Evolutionary conservation across 2,888 invertebrate species (phyloP).

Genomic region (Metalampra italica): DNA sequence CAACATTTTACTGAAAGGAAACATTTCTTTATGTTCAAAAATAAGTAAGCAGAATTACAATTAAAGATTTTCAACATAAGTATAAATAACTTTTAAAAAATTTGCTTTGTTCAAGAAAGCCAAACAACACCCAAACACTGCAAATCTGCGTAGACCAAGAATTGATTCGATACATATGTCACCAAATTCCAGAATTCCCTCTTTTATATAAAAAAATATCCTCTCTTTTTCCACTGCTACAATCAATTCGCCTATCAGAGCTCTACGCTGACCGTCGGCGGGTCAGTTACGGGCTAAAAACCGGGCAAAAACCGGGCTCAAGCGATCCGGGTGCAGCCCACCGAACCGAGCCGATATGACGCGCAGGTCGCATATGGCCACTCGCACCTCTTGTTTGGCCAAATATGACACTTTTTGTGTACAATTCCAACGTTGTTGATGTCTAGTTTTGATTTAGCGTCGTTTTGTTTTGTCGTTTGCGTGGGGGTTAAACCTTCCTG

Average conservation of each 20-base stretch:
- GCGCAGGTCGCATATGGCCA: background rate
- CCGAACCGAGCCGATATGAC: conserved; percentile 1
- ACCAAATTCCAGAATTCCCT: too few relatives aligned
- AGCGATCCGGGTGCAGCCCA: background rate
- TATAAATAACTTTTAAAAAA: too few relatives aligned
- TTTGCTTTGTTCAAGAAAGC: too few relatives aligned
- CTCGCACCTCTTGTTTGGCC: conserved; percentile 1
- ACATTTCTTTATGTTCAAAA: too few relatives aligned
- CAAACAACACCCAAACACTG: too few relatives aligned
- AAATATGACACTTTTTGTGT: conserved; percentile 4
- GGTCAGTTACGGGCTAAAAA: background rate
- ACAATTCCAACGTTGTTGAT: background rate
- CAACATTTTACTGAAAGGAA: too few relatives aligned
- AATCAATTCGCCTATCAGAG: background rate
- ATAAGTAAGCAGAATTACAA: too few relatives aligned
- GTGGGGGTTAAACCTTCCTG: background rate
- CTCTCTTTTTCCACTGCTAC: too few relatives aligned
- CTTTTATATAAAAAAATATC: too few relatives aligned
- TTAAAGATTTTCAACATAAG: too few relatives aligned
- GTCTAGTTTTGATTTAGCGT: conserved; percentile 1
- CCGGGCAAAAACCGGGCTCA: background rate
- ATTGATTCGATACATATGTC: too few relatives aligned
- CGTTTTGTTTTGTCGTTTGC: background rate
- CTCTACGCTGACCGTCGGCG: background rate
- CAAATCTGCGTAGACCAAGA: too few relatives aligned